Evolutionary conservation across 2,888 invertebrate species (phyloP).

Genomic region (Fragum whitleyi): DNA sequence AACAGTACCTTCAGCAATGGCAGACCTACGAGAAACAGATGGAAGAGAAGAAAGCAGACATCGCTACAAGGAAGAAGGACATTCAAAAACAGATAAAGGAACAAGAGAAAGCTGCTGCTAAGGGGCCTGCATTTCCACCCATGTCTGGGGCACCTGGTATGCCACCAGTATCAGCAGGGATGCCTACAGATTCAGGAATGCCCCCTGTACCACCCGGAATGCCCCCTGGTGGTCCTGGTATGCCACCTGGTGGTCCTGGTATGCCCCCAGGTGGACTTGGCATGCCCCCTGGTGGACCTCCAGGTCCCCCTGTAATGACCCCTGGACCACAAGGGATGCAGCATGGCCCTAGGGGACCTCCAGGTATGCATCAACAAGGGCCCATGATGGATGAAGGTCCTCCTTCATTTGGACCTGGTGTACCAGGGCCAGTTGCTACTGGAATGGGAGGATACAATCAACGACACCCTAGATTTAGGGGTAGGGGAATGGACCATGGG

Average conservation of each 20-base stretch:
- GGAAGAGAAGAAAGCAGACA: slow-evolving; percentile 79
- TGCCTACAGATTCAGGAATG: background rate
- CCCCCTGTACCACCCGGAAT: slow-evolving; percentile 11
- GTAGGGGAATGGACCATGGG: background rate
- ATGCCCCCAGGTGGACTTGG: background rate
- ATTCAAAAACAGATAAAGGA: slow-evolving; percentile 59
- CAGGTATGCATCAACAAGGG: background rate
- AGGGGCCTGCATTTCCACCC: slow-evolving; percentile 27
- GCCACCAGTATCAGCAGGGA: slow-evolving; percentile 17
- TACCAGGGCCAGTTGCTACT: slow-evolving; percentile 8
- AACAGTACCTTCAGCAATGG: slow-evolving; percentile 94
- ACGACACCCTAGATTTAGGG: background rate
- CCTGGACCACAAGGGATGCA: slow-evolving; percentile 10
- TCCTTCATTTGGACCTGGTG: slow-evolving; percentile 10
- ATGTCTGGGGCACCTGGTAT: slow-evolving; percentile 27
- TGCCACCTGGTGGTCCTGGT: background rate
- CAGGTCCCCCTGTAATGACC: background rate
- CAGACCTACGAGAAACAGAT: slow-evolving; percentile 88
- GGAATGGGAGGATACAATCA: slow-evolving; percentile 23
- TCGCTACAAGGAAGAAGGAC: slow-evolving; percentile 74
- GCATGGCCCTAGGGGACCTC: slow-evolving; percentile 1
- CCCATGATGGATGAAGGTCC: background rate
- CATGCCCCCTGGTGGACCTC: background rate
- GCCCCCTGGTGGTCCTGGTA: slow-evolving; percentile 9
- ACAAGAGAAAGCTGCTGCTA: slow-evolving; percentile 49